Evolutionary conservation across 1,140 invertebrate genomes (phyloP), one percentile per base, ranked within the genome.

Genomic region (Drosophila watanabei): DNA sequence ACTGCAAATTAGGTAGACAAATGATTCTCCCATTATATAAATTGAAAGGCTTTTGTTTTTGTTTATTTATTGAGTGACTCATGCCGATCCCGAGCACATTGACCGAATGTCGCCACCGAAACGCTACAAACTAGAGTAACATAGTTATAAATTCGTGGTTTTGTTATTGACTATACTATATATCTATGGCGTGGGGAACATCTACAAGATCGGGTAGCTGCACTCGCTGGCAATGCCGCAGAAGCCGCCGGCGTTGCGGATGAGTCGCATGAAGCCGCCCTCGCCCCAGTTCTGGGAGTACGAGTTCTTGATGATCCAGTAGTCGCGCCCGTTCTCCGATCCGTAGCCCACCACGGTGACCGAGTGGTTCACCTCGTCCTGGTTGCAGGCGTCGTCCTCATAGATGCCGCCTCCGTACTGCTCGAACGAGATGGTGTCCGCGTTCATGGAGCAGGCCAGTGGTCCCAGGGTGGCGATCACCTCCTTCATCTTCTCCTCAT

Each of bases 391-490:
- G 5, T 92, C 81, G 59, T 95, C 94, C 60, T 94, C 95, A 65
- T 94, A 95, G 37, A 95, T 88, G 83, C 97, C 97, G 79, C 95
- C 94, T 2, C 94, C 94, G 92, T 99, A 99, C 72, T 97, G 95
- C 82, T 97, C 96, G 94, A 99, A 98, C 6, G 95, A 95, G 28
- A 95, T 93, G 32, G 96, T 95, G 14, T 95, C 95, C 9, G 97
- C 97, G 93, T 98, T 97, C 81, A 99, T 97, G 18, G 96, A 97
- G 43, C 95, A 95, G 10, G 95, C 94, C 28, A 96, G 82, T 0
- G 98, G 98, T 3, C 98, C 98, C 73, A 97, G 94, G 4, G 96
- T 97, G 60, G 97, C 96, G 49, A 98, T 95, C 0, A 97, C 97
- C 60, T 95, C 93, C 87, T 96, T 94, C 51, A 98, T 94, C 81